phyloP scores from a whole-genome alignment of 2,888 invertebrate genomes.

The Melinopterus prodromus region DNA sequence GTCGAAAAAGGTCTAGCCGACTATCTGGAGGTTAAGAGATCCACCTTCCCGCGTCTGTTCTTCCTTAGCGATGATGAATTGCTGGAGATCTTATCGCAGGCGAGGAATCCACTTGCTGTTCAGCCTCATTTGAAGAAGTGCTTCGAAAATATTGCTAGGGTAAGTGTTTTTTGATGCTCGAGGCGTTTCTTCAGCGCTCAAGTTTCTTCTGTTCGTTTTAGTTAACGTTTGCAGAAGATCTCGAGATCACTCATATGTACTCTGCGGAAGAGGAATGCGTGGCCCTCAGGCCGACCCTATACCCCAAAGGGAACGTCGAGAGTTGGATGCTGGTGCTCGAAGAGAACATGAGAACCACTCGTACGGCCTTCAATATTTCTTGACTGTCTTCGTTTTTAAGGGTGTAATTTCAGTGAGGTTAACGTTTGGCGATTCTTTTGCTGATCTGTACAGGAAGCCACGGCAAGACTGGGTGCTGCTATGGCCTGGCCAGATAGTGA shows the following conservation, averaged over 20 bases:
- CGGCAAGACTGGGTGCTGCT: slow-evolving; percentile 75
- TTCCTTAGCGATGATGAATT: slow-evolving; percentile 87
- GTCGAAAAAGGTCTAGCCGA: slow-evolving; percentile 80
- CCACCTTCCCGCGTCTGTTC: slow-evolving; percentile 79
- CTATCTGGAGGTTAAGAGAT: slow-evolving; percentile 80
- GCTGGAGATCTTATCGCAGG: slow-evolving; percentile 81
- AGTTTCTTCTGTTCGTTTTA: slow-evolving; percentile 46
- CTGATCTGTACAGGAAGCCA: slow-evolving; percentile 55
- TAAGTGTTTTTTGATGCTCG: slow-evolving; percentile 46
- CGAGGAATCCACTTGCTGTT: slow-evolving; percentile 78
- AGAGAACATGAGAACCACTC: slow-evolving; percentile 73
- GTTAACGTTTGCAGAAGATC: slow-evolving; percentile 75
- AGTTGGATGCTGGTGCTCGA: slow-evolving; percentile 77
- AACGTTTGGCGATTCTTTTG: slow-evolving; percentile 61
- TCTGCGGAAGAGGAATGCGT: slow-evolving; percentile 82
- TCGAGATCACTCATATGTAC: slow-evolving; percentile 77
- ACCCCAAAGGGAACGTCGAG: slow-evolving; percentile 78
- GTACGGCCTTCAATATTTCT: slow-evolving; percentile 49
- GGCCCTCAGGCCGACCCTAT: slow-evolving; percentile 69
- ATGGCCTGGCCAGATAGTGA: slow-evolving; percentile 84
- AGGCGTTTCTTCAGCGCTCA: not conserved
- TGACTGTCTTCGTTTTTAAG: not conserved
- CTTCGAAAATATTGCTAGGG: slow-evolving; percentile 79
- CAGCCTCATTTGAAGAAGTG: slow-evolving; percentile 86
- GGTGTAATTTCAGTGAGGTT: slow-evolving; percentile 53